These are phyloP conservation scores for Peribatodes rhomboidaria DNA, from an alignment of 2,888 invertebrate species.

Conservation along the genomic window DNA sequence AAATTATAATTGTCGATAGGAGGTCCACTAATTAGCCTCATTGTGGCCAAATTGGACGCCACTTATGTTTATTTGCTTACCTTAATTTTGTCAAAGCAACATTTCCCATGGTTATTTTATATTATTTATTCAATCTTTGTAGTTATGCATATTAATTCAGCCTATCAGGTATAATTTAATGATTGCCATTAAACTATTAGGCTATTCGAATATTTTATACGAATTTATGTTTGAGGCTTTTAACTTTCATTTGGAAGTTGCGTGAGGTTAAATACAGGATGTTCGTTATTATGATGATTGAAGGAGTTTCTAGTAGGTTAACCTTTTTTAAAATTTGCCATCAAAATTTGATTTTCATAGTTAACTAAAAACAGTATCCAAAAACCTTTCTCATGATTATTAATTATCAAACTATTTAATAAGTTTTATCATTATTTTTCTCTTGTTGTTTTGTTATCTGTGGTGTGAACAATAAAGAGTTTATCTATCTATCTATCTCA, in stretches of 20 bases:
- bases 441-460: no score
- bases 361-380: no score
- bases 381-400: no score
- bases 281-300: slow-evolving; percentile 50
- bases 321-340: slow-evolving; percentile 10
- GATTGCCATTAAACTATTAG: slow-evolving; percentile 44
- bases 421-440: no score
- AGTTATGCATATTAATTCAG: slow-evolving; percentile 46
- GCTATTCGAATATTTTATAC: slow-evolving; percentile 43
- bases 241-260: slow-evolving; percentile 40
- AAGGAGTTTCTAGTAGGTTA: slow-evolving; percentile 9
- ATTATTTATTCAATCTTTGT: slow-evolving; percentile 40
- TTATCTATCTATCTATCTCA: no score
- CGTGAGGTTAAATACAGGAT: slow-evolving; percentile 54
- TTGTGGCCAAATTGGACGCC: slow-evolving; percentile 31
- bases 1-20: slow-evolving; percentile 19
- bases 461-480: no score
- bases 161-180: slow-evolving; percentile 43
- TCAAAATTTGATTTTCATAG: not conserved
- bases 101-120: slow-evolving; percentile 44
- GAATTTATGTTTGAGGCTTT: slow-evolving; percentile 31
- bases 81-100: slow-evolving; percentile 36
- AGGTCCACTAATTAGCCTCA: slow-evolving; percentile 33
- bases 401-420: no score
- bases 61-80: slow-evolving; percentile 41